Conservation (phyloP, 37 sponge, comb jelly and placozoan genomes). For the Halisarca cf. caerulea region DNA sequence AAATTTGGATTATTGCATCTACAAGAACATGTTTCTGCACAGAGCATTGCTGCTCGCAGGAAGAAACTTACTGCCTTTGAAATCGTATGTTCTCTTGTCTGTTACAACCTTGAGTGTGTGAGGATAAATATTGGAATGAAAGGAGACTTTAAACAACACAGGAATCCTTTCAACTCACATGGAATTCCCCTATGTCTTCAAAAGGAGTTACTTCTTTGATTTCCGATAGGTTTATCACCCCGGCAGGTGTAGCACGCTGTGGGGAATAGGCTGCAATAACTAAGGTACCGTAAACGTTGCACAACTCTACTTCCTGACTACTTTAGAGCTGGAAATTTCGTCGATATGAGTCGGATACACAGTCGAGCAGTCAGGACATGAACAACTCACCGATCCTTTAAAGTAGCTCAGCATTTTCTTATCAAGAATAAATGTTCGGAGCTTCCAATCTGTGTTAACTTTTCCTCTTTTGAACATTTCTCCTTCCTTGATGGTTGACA, state of each 20-base stretch:
- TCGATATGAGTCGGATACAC: background rate
- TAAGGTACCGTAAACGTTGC: no score
- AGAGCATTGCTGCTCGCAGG: background rate
- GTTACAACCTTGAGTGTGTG: background rate
- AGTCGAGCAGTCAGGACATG: background rate
- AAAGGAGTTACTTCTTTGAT: constrained; percentile 3
- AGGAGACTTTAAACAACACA: no score
- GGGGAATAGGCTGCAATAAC: no score
- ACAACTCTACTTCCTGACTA: no score
- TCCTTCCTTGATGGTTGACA: constrained; percentile 78
- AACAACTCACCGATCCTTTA: constrained; percentile 83
- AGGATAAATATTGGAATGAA: no score
- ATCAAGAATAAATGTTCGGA: constrained; percentile 77
- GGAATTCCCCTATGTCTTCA: background rate
- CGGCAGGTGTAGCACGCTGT: constrained; percentile 21
- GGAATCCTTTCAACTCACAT: background rate
- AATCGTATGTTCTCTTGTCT: background rate
- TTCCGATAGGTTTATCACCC: background rate
- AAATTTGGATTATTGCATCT: background rate
- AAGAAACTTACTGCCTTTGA: constrained; percentile 10
- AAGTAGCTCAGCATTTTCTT: constrained; percentile 77
- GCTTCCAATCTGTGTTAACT: constrained; percentile 85
- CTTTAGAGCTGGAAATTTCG: no score
- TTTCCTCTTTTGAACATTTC: constrained; percentile 77
- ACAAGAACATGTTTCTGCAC: no score